Evolutionary conservation across 1,140 invertebrate species (phyloP).

Genomic region (Battus philenor): DNA sequence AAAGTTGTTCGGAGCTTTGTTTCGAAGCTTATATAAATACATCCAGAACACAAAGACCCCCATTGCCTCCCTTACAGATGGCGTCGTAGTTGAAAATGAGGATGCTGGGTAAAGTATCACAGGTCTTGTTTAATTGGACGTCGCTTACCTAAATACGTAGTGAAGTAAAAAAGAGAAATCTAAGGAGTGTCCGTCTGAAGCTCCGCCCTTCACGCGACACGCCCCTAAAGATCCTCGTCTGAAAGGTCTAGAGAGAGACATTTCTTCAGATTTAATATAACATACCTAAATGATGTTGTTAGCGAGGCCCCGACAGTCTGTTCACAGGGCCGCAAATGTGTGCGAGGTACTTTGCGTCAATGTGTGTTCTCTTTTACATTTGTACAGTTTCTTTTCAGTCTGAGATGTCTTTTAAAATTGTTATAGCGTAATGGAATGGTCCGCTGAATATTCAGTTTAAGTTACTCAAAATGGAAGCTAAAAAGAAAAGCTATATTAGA

Average conservation of each 20-base stretch:
- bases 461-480: no score
- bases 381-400: slow-evolving; percentile 6
- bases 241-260: slow-evolving; percentile 50
- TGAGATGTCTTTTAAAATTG: no score
- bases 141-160: slow-evolving; percentile 61
- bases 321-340: neutral
- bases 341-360: neutral
- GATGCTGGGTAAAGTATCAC: slow-evolving; percentile 27
- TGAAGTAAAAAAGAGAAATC: slow-evolving; percentile 70
- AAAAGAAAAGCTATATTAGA: no score
- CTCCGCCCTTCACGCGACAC: slow-evolving; percentile 54
- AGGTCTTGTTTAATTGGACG: slow-evolving; percentile 50
- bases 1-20: slow-evolving; percentile 70
- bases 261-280: slow-evolving; percentile 51
- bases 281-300: slow-evolving; percentile 26
- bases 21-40: slow-evolving; percentile 64
- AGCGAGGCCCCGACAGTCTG: slow-evolving; percentile 6
- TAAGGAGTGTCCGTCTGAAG: slow-evolving; percentile 64
- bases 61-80: slow-evolving; percentile 10
- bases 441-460: no score
- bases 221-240: slow-evolving; percentile 53
- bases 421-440: no score
- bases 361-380: neutral
- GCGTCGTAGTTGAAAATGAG: slow-evolving; percentile 8
- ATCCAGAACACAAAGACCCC: slow-evolving; percentile 42